Evolutionary conservation across 2,797 vertebrate genomes (phyloP).

Genomic region (Dermochelys coriacea): DNA sequence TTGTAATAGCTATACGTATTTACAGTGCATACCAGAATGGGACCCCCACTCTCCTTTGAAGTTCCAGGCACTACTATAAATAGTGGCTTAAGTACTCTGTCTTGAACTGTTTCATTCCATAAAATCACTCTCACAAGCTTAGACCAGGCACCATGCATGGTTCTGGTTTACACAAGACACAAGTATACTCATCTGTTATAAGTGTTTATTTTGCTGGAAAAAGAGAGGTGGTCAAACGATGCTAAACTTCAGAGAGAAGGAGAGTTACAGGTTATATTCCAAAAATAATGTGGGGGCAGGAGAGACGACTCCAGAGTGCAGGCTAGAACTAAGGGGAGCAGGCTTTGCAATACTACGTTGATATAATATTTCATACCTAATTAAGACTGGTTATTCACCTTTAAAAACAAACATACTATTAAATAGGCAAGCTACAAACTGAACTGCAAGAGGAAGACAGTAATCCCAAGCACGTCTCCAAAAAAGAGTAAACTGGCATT

Average conservation of each 20-base stretch:
- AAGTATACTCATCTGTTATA: neutral
- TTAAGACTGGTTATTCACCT: neutral
- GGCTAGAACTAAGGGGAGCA: neutral
- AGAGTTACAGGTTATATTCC: neutral
- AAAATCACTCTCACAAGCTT: neutral
- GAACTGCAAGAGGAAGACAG: neutral
- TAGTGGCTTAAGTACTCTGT: neutral
- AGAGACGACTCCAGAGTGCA: neutral
- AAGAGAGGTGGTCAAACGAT: neutral
- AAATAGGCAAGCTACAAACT: neutral
- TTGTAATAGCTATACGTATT: too few species aligned
- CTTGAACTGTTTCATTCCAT: neutral
- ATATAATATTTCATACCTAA: neutral
- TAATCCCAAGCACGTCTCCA: neutral
- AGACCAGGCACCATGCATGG: neutral
- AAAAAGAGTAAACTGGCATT: neutral
- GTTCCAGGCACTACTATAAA: neutral
- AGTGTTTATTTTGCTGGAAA: slow-evolving; percentile 52
- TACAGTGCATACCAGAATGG: neutral
- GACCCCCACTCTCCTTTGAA: neutral
- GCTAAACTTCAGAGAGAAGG: neutral
- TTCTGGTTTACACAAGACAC: neutral
- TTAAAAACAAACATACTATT: neutral
- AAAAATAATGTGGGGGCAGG: neutral
- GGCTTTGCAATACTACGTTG: neutral